Conservation (phyloP, 2,797 vertebrate genomes). For the Poeciliopsis gracilis region DNA sequence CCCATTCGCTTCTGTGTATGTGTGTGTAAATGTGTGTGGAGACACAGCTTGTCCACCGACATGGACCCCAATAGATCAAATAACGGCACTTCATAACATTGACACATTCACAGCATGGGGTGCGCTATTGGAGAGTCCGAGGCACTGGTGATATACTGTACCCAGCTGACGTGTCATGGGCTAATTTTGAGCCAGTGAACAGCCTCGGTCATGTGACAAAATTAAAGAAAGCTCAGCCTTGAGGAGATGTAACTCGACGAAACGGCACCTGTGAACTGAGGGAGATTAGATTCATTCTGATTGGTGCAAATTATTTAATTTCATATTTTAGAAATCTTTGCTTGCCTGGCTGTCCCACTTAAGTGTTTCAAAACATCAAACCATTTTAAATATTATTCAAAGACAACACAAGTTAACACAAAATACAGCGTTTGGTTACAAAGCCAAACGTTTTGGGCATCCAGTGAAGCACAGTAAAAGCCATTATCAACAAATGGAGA, state of each 20-base stretch:
- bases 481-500: too few relatives aligned
- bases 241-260: constrained; percentile 19
- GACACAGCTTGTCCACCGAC: constrained; percentile 65
- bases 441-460: too few relatives aligned
- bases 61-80: constrained; percentile 67
- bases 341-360: too few relatives aligned
- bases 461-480: too few relatives aligned
- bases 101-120: constrained; percentile 73
- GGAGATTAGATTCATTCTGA: neutral
- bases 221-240: constrained; percentile 50
- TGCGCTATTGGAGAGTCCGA: constrained; percentile 60
- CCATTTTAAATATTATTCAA: too few relatives aligned
- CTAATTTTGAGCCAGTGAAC: constrained; percentile 60
- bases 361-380: too few relatives aligned
- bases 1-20: constrained; percentile 1
- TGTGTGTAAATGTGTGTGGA: neutral
- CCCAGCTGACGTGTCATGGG: constrained; percentile 63
- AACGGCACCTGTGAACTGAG: constrained; percentile 5
- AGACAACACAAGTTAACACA: too few relatives aligned
- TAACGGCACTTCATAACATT: constrained; percentile 78
- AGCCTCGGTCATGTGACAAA: constrained; percentile 35
- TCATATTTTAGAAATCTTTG: neutral
- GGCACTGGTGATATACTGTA: constrained; percentile 65
- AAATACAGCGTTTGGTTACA: too few relatives aligned
- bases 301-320: neutral